phyloP scores from a whole-genome alignment of 2,888 invertebrate species.

The Aphrophora alni region DNA sequence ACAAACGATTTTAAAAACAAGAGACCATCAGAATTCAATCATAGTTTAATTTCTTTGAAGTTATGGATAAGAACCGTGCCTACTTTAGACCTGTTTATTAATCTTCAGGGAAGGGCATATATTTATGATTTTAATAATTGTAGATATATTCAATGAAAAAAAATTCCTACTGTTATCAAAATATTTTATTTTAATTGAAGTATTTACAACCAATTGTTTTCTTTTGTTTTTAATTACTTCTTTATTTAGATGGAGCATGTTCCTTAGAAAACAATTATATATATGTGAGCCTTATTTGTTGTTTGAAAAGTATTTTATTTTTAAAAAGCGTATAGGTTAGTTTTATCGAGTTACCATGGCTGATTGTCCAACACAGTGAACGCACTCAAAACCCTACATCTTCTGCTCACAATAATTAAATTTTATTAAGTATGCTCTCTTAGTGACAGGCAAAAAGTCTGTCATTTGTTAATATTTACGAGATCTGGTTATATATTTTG shows the following conservation, averaged over 20 bases:
- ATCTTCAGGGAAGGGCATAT: too few species aligned
- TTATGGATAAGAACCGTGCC: too few species aligned
- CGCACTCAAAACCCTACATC: not conserved
- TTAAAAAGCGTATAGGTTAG: not conserved
- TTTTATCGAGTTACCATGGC: not conserved
- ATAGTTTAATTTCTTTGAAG: too few species aligned
- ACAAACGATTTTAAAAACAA: too few species aligned
- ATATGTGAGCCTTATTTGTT: not conserved
- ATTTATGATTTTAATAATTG: too few species aligned
- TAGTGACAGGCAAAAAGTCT: not conserved
- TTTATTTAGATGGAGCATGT: not conserved
- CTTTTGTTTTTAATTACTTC: not conserved
- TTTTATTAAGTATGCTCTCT: not conserved
- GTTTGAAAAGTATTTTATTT: not conserved
- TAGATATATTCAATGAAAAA: too few species aligned
- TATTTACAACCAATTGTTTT: too few species aligned
- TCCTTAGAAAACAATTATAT: not conserved
- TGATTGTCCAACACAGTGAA: not conserved
- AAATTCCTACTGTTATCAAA: too few species aligned
- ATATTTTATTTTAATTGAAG: too few species aligned
- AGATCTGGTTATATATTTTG: constrained; percentile 6
- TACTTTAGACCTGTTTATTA: too few species aligned
- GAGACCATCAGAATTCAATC: too few species aligned
- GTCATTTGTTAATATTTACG: not conserved
- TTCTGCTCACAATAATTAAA: not conserved